A percentile compares a stretch with the other conserved stretches of the same genome.
Evolutionary conservation across 1,140 invertebrate genomes (phyloP).

Genomic region (Druon quercuslanigerum): DNA sequence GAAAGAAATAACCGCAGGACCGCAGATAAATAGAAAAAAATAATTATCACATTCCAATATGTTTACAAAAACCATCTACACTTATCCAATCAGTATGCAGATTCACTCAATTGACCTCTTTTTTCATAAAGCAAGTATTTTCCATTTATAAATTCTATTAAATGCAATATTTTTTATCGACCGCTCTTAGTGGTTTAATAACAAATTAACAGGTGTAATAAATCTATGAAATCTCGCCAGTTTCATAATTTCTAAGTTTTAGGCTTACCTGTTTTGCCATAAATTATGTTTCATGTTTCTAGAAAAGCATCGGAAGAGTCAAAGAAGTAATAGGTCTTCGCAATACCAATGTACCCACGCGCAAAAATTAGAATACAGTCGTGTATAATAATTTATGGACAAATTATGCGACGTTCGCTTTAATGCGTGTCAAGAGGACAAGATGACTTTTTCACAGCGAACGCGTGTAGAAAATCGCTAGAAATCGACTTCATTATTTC

Average conservation of each 20-base stretch:
- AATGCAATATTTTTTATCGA: not conserved
- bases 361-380: constrained; percentile 63
- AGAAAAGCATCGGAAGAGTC: not conserved
- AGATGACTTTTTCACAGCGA: constrained; percentile 37
- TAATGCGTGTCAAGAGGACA: constrained; percentile 59
- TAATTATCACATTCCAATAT: constrained; percentile 14
- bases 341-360: constrained; percentile 61
- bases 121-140: not conserved
- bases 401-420: constrained; percentile 55
- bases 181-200: too few relatives aligned
- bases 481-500: not conserved
- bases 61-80: not conserved
- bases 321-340: constrained; percentile 7
- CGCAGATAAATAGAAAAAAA: not conserved
- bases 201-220: constrained; percentile 4
- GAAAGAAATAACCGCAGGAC: not conserved
- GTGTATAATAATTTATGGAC: constrained; percentile 59
- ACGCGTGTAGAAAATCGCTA: constrained; percentile 4
- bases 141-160: not conserved
- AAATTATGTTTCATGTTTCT: constrained; percentile 17
- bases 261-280: constrained; percentile 7
- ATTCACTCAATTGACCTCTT: constrained; percentile 6
- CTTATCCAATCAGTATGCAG: not conserved
- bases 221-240: not conserved
- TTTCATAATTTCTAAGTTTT: constrained; percentile 15